Evolutionary conservation across 2,888 invertebrate genomes (phyloP), one percentile per base, ranked within the genome.

Genomic region (Calliopum simillimum): DNA sequence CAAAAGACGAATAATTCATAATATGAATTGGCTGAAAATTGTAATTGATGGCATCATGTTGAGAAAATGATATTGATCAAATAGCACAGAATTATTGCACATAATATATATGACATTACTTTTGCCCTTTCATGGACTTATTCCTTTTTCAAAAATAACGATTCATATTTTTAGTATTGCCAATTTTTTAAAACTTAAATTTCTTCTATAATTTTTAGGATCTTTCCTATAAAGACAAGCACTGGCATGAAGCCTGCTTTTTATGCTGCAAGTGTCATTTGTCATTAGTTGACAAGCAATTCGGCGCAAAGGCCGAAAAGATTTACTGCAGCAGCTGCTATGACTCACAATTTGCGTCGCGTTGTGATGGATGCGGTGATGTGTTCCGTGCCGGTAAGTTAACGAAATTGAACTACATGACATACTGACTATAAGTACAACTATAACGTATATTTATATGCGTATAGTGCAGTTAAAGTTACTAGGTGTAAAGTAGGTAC

Each of bases 201-300:
- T 41, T 64, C 58, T n/a, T n/a, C n/a, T n/a, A n/a, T 61, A 41
- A 23, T 44, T 86, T 88, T 8, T 89, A 99, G 99, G 99, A 99
- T 89, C 91, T 99, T 88, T 99, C 99, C 79, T 99, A 99, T 92
- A 99, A 99, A 89, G 99, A 99, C 88, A 97, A 98, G 90, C 99
- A 99, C 88, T 99, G 99, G 99, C 99, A 99, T 88, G 99, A 99
- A 88, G 95, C 96, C 66, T 99, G 99, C 87, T 99, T 99, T 93
- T 91, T 98, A 82, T 99, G 99, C 91, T 94, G 93, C 87, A 97
- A 97, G 89, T 99, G 99, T 89, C 94, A 96, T 86, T 94, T 97
- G 82, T 97, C 98, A 73, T 91, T 99, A 87, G 99, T 99, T 76
- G 99, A 99, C 90, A 98, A 98, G 90, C 99, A 99, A 87, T 99